phyloP scores from a whole-genome alignment of 64 coral and sea anemone genomes.

The Cladopsammia gracilis region DNA sequence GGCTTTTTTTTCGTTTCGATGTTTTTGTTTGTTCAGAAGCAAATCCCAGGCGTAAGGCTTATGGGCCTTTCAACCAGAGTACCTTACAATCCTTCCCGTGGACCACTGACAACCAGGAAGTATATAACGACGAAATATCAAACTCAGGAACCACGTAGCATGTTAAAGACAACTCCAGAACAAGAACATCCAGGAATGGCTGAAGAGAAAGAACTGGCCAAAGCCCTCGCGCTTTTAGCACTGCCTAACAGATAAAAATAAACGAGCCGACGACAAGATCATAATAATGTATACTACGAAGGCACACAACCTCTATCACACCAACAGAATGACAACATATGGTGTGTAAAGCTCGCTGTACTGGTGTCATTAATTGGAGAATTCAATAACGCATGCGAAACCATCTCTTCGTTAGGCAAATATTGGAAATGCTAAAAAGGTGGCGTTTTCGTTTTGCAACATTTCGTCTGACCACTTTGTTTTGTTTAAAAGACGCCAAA shows the following conservation, averaged over 20 bases:
- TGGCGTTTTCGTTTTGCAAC: too few species aligned
- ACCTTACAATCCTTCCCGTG: neutral
- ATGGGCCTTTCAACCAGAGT: neutral
- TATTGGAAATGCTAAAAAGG: too few species aligned
- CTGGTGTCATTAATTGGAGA: too few species aligned
- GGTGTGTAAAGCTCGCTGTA: too few species aligned
- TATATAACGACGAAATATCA: neutral
- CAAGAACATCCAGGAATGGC: neutral
- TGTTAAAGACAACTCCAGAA: neutral
- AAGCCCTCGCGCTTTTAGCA: conserved; percentile 3
- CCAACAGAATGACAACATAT: too few species aligned
- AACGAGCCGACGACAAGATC: neutral
- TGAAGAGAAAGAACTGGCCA: conserved; percentile 31
- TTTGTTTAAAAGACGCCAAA: too few species aligned
- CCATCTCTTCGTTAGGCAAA: too few species aligned
- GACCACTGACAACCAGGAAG: neutral
- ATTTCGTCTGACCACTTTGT: too few species aligned
- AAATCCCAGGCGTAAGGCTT: neutral
- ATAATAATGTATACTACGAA: too few species aligned
- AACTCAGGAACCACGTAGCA: neutral
- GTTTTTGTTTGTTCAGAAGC: neutral
- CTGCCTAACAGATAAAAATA: conserved; percentile 29
- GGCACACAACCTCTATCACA: too few species aligned
- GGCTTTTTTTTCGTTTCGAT: neutral
- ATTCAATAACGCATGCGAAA: too few species aligned